Evolutionary conservation across 2,113 vertebrate genomes (phyloP).

Genomic region (Poeciliopsis turrubarensis): DNA sequence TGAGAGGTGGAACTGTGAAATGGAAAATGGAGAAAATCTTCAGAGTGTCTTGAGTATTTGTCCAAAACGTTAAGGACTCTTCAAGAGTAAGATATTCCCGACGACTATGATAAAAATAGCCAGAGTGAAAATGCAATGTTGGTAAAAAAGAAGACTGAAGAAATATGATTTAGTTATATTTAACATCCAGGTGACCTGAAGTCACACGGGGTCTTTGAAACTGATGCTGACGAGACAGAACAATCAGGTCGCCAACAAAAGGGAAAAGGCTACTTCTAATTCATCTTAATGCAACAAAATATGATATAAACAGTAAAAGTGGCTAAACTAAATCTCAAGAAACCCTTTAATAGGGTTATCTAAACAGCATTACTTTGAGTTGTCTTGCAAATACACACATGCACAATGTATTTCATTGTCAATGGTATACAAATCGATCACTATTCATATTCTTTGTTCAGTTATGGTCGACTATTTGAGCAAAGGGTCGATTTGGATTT

Average conservation of each 20-base stretch:
- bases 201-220: not conserved
- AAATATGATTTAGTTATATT: not conserved
- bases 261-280: not conserved
- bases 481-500: not conserved
- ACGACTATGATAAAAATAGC: not conserved
- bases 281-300: too few relatives aligned
- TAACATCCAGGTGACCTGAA: not conserved
- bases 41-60: conserved; percentile 14
- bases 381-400: too few relatives aligned
- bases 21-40: conserved; percentile 8
- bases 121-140: not conserved
- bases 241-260: not conserved
- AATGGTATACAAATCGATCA: not conserved
- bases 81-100: not conserved
- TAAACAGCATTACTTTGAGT: too few relatives aligned
- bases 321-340: too few relatives aligned
- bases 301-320: too few relatives aligned
- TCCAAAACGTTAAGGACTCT: not conserved
- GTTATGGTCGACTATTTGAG: not conserved
- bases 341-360: too few relatives aligned
- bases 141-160: not conserved
- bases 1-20: not conserved
- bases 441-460: not conserved
- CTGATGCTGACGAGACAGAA: not conserved
- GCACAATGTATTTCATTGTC: not conserved